These are phyloP conservation scores for Litoditis marina DNA, from an alignment of 2,888 invertebrate genomes.

Conservation along the genomic window DNA sequence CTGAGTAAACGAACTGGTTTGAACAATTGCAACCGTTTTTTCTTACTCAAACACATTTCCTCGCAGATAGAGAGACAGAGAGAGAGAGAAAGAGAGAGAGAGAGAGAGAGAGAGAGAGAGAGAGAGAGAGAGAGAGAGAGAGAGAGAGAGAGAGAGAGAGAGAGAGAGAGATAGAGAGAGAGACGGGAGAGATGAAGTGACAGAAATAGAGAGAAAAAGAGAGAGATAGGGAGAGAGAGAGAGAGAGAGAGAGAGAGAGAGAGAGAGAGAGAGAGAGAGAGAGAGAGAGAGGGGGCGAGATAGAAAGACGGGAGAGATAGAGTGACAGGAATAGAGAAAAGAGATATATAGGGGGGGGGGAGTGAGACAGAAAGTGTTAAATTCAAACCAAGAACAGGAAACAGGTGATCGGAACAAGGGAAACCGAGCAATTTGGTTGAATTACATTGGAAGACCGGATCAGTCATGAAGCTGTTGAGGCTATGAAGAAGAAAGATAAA, in stretches of 20 bases:
- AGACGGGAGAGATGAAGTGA: too few species aligned
- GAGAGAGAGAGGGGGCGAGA: too few species aligned
- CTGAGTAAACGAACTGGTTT: background rate
- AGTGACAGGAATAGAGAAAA: too few species aligned
- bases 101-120: conserved; percentile 5
- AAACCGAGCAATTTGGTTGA: background rate
- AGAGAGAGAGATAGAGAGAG: background rate
- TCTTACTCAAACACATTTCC: background rate
- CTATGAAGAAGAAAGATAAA: background rate
- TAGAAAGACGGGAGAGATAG: too few species aligned
- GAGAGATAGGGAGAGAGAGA: too few species aligned
- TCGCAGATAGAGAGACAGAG: background rate
- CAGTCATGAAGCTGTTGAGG: background rate
- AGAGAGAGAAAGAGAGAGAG: conserved; percentile 4
- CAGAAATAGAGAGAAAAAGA: too few species aligned
- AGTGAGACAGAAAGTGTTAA: too few species aligned
- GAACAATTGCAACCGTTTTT: background rate
- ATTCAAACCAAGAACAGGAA: too few species aligned
- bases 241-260: too few species aligned
- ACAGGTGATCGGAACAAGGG: too few species aligned
- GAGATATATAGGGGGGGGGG: too few species aligned
- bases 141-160: background rate
- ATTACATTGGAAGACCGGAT: background rate
- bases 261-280: too few species aligned
- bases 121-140: conserved; percentile 5